These are phyloP conservation scores for Epirrhoe tristata DNA, from an alignment of 2,888 invertebrate species.

Conservation along the genomic window DNA sequence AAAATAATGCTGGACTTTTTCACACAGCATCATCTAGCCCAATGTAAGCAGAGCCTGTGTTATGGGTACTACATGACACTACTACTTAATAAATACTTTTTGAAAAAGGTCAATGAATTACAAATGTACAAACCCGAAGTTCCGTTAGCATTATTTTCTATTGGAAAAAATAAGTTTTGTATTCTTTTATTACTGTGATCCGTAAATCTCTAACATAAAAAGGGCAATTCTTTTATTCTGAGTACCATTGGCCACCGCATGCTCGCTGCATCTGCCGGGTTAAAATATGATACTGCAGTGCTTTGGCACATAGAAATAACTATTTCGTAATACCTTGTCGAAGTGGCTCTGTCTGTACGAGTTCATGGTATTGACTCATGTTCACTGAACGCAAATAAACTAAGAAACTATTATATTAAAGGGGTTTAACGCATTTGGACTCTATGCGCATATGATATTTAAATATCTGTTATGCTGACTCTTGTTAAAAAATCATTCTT, in stretches of 20 bases:
- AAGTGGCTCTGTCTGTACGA: background rate
- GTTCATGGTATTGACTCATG: background rate
- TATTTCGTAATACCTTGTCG: background rate
- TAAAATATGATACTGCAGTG: constrained; percentile 63
- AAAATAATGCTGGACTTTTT: background rate
- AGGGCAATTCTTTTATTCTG: constrained; percentile 19
- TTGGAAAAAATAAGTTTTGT: background rate
- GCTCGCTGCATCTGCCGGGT: constrained; percentile 59
- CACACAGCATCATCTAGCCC: too few relatives aligned
- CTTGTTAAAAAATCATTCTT: too few relatives aligned
- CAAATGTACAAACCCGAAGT: background rate
- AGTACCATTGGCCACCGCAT: constrained; percentile 26
- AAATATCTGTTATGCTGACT: too few relatives aligned
- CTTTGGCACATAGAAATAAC: constrained; percentile 52
- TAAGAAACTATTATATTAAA: too few relatives aligned
- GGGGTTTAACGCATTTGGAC: background rate
- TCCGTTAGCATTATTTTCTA: background rate
- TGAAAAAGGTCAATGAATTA: background rate
- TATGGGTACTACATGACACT: too few relatives aligned
- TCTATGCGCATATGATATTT: too few relatives aligned
- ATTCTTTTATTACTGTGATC: constrained; percentile 12
- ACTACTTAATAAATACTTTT: too few relatives aligned
- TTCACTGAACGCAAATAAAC: too few relatives aligned
- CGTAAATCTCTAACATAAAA: constrained; percentile 22
- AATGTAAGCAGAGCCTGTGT: too few relatives aligned